phyloP scores from a whole-genome alignment of 2,888 invertebrate species.

The Rosalia funebris region DNA sequence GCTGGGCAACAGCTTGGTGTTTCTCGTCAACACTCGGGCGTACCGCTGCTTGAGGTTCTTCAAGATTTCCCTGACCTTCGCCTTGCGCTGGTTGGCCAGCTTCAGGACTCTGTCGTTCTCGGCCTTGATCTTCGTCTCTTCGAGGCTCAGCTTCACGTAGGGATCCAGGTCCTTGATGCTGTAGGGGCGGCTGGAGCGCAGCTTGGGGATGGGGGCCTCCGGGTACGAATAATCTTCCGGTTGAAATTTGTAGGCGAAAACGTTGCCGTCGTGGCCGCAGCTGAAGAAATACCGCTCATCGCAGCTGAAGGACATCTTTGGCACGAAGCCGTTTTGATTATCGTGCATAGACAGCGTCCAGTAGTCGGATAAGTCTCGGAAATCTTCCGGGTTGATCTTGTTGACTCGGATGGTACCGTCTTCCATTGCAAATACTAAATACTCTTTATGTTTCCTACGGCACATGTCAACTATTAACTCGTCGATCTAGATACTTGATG shows the following conservation, averaged over 20 bases:
- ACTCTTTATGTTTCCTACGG: conserved; percentile 65
- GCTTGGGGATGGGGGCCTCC: conserved; percentile 14
- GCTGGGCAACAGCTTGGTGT: conserved; percentile 69
- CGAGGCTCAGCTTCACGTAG: conserved; percentile 65
- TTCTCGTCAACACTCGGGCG: conserved; percentile 57
- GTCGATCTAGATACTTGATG: not conserved
- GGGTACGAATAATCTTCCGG: conserved; percentile 59
- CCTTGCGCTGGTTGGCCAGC: conserved; percentile 70
- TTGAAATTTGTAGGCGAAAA: conserved; percentile 75
- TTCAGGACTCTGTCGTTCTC: conserved; percentile 72
- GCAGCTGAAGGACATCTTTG: conserved; percentile 71
- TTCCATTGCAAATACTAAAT: conserved; percentile 70
- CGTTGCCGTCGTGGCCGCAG: conserved; percentile 73
- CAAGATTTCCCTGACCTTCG: conserved; percentile 64
- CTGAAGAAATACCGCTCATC: conserved; percentile 68
- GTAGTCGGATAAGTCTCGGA: conserved; percentile 71
- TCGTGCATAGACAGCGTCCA: conserved; percentile 82
- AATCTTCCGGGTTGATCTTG: conserved; percentile 63
- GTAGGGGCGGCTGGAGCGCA: conserved; percentile 24
- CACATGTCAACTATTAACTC: not conserved
- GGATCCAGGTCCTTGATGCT: conserved; percentile 61
- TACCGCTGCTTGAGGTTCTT: conserved; percentile 67
- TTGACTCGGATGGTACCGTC: conserved; percentile 72
- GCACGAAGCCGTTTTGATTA: conserved; percentile 74
- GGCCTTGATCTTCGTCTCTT: conserved; percentile 75